Percentiles rank a stretch among this genome's conserved stretches.
phyloP scores from a whole-genome alignment of 2,113 vertebrate species.

The Neoarius graeffei region DNA sequence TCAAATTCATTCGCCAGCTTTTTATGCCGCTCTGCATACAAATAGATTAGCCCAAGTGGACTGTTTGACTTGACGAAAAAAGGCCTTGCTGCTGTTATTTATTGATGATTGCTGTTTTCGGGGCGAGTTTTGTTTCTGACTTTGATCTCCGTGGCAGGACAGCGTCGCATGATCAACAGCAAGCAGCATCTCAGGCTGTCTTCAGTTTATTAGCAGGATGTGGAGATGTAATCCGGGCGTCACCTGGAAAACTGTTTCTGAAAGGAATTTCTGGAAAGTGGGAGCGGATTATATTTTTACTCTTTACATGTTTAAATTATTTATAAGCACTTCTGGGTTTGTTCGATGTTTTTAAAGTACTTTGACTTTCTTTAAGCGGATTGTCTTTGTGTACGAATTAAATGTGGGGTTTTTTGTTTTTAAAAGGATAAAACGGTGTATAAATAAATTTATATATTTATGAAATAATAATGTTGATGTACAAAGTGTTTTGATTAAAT shows the following conservation, averaged over 20 bases:
- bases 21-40: constrained; percentile 29
- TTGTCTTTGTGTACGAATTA: background rate
- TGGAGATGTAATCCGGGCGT: background rate
- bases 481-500: too few relatives aligned
- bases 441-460: too few relatives aligned
- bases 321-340: background rate
- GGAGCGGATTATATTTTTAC: background rate
- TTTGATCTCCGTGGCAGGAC: constrained; percentile 9
- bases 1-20: constrained; percentile 27
- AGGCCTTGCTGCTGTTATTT: background rate
- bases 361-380: background rate
- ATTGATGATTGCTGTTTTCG: background rate
- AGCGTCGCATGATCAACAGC: background rate
- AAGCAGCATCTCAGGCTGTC: background rate
- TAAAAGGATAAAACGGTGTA: too few relatives aligned
- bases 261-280: background rate
- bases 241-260: background rate
- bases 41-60: constrained; percentile 29
- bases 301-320: background rate
- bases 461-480: too few relatives aligned
- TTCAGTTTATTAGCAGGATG: constrained; percentile 23
- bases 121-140: constrained; percentile 9
- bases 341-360: background rate
- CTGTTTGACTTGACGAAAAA: background rate
- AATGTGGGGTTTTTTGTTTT: too few relatives aligned